These are phyloP conservation scores for Thalassarche chlororhynchos DNA, from an alignment of 2,113 vertebrate genomes.

Conservation along the genomic window DNA sequence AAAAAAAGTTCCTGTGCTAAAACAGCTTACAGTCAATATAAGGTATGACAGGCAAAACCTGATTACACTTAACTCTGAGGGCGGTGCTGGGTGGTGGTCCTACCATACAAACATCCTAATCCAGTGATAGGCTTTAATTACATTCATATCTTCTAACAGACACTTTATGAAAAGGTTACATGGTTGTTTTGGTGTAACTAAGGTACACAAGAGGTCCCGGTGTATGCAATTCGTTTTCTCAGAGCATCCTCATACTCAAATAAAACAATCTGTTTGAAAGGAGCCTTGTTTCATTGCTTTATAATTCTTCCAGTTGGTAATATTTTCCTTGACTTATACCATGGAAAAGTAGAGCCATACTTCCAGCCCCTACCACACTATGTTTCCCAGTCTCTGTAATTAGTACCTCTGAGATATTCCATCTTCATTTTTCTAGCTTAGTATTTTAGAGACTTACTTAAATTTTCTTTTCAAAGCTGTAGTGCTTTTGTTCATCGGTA, in stretches of 20 bases:
- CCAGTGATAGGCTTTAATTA: not conserved
- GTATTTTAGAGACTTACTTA: not conserved
- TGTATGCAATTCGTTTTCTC: not conserved
- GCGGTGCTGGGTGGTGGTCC: not conserved
- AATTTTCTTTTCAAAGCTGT: not conserved
- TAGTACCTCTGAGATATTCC: not conserved
- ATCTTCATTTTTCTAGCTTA: not conserved
- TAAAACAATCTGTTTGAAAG: slow-evolving; percentile 8
- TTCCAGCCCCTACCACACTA: not conserved
- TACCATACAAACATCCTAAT: not conserved
- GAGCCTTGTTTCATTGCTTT: not conserved
- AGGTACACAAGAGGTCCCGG: not conserved
- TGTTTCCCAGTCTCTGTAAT: not conserved
- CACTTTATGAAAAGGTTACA: not conserved
- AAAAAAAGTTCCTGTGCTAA: not conserved
- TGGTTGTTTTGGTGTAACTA: not conserved
- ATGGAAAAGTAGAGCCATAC: not conserved
- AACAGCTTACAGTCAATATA: not conserved
- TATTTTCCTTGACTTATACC: not conserved
- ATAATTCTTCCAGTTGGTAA: not conserved
- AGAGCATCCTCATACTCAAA: not conserved
- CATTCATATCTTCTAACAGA: not conserved
- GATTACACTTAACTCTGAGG: not conserved
- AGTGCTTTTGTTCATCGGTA: not conserved
- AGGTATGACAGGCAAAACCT: not conserved